Conservation (phyloP, 1,140 invertebrate species). For the Neotoxoptera formosana region DNA sequence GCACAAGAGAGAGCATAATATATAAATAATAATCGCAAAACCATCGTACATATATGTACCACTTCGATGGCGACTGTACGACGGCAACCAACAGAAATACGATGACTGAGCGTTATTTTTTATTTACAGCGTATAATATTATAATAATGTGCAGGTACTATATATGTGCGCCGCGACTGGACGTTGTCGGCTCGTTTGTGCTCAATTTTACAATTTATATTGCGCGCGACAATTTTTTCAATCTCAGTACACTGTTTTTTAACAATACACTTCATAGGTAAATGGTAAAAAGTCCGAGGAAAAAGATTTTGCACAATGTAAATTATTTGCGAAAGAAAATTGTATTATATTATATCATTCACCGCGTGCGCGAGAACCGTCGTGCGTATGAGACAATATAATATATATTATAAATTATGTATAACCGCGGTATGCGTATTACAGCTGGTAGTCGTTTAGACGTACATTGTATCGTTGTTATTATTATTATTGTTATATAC, state of each 20-base stretch:
- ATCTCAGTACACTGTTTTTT: not conserved
- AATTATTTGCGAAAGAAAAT: not conserved
- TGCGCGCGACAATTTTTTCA: not conserved
- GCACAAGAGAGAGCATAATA: not conserved
- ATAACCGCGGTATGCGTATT: not conserved
- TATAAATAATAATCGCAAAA: slow-evolving; percentile 17
- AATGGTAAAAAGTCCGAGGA: not conserved
- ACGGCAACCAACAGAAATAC: not conserved
- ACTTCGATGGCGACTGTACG: not conserved
- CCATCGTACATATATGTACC: not conserved
- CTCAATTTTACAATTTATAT: not conserved
- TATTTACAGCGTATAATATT: not conserved
- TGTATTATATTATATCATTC: not conserved
- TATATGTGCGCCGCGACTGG: not conserved
- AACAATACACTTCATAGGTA: not conserved
- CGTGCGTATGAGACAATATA: not conserved
- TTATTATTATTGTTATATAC: not conserved
- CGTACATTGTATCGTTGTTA: not conserved
- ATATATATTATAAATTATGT: not conserved
- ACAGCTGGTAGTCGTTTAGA: not conserved
- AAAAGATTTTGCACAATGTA: not conserved
- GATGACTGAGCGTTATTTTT: slow-evolving; percentile 29
- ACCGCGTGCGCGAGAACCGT: not conserved
- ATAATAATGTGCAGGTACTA: not conserved
- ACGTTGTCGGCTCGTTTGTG: not conserved